Conservation (phyloP, 2,888 invertebrate species). For the Caenorhabditis macrosperma region DNA sequence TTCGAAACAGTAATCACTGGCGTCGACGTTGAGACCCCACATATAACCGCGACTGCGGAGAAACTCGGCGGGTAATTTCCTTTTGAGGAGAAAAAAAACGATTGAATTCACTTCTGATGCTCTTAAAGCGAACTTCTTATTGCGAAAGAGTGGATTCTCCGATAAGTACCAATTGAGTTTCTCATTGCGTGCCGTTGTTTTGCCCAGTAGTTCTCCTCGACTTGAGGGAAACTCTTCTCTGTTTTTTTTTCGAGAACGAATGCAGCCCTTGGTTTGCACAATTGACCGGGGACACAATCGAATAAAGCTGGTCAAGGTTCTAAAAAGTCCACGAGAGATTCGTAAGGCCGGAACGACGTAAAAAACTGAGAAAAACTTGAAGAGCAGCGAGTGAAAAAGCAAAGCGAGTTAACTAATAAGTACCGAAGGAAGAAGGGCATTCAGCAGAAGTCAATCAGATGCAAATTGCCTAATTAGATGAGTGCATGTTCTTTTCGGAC, state of each 20-base stretch:
- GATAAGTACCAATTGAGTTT: background rate
- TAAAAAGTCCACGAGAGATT: background rate
- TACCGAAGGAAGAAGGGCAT: conserved; percentile 3
- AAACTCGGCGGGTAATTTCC: too few species aligned
- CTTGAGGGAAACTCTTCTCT: background rate
- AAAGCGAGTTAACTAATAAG: background rate
- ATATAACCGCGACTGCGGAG: too few species aligned
- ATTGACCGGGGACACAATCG: background rate
- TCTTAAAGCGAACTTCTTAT: background rate
- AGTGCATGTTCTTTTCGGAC: conserved; percentile 36
- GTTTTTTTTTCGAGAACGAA: background rate
- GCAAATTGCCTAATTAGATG: conserved; percentile 51
- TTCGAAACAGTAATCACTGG: background rate
- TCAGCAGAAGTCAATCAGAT: conserved; percentile 37
- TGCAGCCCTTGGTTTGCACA: conserved; percentile 9
- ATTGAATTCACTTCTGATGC: background rate
- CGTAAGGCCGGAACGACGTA: too few species aligned
- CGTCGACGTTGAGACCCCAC: background rate
- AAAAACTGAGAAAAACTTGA: background rate
- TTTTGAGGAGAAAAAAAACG: background rate
- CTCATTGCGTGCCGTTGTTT: background rate
- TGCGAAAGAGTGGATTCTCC: background rate
- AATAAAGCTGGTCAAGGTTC: background rate
- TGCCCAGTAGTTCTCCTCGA: background rate
- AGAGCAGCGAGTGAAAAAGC: background rate